Evolutionary conservation across 2,888 invertebrate species (phyloP).

Genomic region (Pandemis cinnamomeana): DNA sequence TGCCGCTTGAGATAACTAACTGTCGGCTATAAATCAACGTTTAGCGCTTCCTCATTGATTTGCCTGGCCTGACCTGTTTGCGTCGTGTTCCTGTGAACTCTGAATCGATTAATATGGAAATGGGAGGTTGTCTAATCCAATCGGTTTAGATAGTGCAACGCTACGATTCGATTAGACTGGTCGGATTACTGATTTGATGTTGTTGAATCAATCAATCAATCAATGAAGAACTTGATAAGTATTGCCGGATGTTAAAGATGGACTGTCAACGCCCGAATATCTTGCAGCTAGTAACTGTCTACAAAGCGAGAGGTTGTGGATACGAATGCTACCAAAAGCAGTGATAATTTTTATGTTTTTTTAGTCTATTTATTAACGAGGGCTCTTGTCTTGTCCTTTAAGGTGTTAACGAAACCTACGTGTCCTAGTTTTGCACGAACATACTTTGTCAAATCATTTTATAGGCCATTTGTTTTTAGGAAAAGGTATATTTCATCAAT

Average conservation of each 20-base stretch:
- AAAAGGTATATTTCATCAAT: too few species aligned
- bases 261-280: neutral
- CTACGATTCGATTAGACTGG: neutral
- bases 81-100: slow-evolving; percentile 24
- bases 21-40: slow-evolving; percentile 62
- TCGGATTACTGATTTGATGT: neutral
- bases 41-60: slow-evolving; percentile 68
- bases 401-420: too few species aligned
- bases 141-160: slow-evolving; percentile 2
- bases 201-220: too few species aligned
- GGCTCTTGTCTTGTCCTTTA: too few species aligned
- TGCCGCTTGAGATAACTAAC: slow-evolving; percentile 58
- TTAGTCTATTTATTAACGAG: too few species aligned
- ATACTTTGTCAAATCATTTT: too few species aligned
- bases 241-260: neutral
- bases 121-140: slow-evolving; percentile 17
- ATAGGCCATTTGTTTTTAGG: too few species aligned
- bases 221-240: neutral
- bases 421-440: too few species aligned
- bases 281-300: too few species aligned
- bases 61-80: slow-evolving; percentile 60
- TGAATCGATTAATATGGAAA: slow-evolving; percentile 26
- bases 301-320: too few species aligned
- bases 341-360: too few species aligned
- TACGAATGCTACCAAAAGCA: too few species aligned